Evolutionary conservation across 1,140 invertebrate genomes (phyloP), one percentile per base, ranked within the genome.

Genomic region (Drosophila grimshawi): DNA sequence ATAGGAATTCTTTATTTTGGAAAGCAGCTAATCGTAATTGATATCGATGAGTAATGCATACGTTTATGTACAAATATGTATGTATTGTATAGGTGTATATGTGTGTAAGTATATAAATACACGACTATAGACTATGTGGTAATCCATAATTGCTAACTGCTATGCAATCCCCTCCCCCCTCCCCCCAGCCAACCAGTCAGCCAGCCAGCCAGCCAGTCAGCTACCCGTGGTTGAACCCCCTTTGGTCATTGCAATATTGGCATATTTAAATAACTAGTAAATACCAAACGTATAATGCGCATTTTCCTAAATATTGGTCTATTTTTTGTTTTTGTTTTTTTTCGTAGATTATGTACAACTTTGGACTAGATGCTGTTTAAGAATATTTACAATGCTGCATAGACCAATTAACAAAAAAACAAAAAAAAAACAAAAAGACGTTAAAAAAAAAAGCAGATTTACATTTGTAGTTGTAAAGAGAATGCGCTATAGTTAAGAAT

Each of bases 1-100:
- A 73, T 83, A 83, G 81, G 81, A 83, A 83, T 83, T 83, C 56
- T 83, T 83, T 83, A 85, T 83, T 83, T 80, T 85, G 76, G 77
- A 83, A 83, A 80, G 64, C 62, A 79, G 59, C 67, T 61, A 60
- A 72, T 57, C 51, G 60, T 63, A 59, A 64, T 51, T 55, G 49
- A 49, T 73, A 68, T 64, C 69, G 59, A 37, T 71, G 49, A 71
- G 56, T 46, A 19, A 61, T 64, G 19, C 66, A 19, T 19, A 19
- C 19, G 19, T 19, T 19, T 19, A 19, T 19, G 56, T 63, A 78
- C 19, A 62, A 74, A n/a, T 68, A 60, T 8, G 27, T 43, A 43
- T 68, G 29, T 30, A 0, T 8, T 30, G 37, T 53, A 53, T 60
- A 41, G 27, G 30, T 35, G 3, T n/a, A 41, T 63, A 19, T 39